These are phyloP conservation scores for Xenus cinereus DNA, from an alignment of 2,113 vertebrate genomes.

Conservation along the genomic window DNA sequence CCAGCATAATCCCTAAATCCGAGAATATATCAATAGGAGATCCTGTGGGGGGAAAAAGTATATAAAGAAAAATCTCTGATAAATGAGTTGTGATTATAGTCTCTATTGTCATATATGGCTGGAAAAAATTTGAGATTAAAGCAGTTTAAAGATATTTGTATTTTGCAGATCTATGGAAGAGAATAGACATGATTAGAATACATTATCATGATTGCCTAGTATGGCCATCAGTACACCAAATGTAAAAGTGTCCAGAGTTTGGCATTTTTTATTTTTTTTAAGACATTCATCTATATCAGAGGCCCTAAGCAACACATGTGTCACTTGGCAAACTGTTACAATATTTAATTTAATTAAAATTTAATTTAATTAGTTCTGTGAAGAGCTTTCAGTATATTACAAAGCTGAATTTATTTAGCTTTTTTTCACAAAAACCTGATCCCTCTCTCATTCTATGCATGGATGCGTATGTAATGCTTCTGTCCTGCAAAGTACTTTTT, in stretches of 20 bases:
- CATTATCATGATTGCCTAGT: not conserved
- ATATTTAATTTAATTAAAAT: not conserved
- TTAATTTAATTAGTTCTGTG: not conserved
- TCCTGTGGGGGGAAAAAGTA: not conserved
- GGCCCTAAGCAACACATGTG: not conserved
- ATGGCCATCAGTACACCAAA: not conserved
- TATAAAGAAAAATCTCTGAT: not conserved
- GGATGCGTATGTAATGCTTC: not conserved
- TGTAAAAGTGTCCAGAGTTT: not conserved
- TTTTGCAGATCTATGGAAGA: not conserved
- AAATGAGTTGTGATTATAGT: not conserved
- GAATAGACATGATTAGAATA: not conserved
- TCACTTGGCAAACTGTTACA: not conserved
- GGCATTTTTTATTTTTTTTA: not conserved
- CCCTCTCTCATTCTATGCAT: not conserved
- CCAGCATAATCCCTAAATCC: not conserved
- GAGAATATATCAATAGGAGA: not conserved
- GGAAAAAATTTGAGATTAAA: not conserved
- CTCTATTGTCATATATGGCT: not conserved
- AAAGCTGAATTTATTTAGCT: not conserved
- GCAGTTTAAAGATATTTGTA: not conserved
- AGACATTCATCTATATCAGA: not conserved
- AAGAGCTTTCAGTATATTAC: not conserved
- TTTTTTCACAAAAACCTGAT: not conserved
- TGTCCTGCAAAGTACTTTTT: not conserved